Evolutionary conservation across 2,888 invertebrate genomes (phyloP).

Genomic region (Chirona hameri): DNA sequence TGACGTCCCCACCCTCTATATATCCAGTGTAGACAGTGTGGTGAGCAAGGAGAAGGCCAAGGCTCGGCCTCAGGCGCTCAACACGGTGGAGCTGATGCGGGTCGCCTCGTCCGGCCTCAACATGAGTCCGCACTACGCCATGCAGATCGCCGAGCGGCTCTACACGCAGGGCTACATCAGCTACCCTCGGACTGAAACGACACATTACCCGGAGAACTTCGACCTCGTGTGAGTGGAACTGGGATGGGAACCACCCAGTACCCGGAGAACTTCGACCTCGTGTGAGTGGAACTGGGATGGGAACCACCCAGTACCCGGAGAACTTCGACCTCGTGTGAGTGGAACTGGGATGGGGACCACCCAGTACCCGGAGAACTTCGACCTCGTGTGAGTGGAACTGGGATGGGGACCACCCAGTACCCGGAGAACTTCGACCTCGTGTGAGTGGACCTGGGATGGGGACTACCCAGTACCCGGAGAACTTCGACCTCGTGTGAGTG

Average conservation of each 20-base stretch:
- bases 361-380: slow-evolving; percentile 90
- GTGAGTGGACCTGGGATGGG: slow-evolving; percentile 74
- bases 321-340: slow-evolving; percentile 85
- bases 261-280: slow-evolving; percentile 88
- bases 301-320: slow-evolving; percentile 93
- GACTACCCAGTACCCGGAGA: slow-evolving; percentile 92
- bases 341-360: slow-evolving; percentile 87
- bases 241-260: slow-evolving; percentile 96
- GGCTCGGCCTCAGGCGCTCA: slow-evolving; percentile 82
- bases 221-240: slow-evolving; percentile 69
- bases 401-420: slow-evolving; percentile 97
- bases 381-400: slow-evolving; percentile 65
- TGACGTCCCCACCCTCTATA: not conserved
- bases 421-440: slow-evolving; percentile 89
- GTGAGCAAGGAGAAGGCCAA: slow-evolving; percentile 82
- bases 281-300: slow-evolving; percentile 72
- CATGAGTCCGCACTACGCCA: slow-evolving; percentile 87
- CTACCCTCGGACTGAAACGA: slow-evolving; percentile 98
- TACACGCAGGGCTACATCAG: slow-evolving; percentile 97
- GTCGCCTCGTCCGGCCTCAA: slow-evolving; percentile 85
- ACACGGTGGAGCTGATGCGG: slow-evolving; percentile 94
- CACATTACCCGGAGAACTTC: slow-evolving; percentile 90
- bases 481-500: slow-evolving; percentile 81
- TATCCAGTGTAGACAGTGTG: slow-evolving; percentile 52
- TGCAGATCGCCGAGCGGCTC: slow-evolving; percentile 85